Conservation (phyloP, 2,113 vertebrate species). For the Lagopus muta region DNA sequence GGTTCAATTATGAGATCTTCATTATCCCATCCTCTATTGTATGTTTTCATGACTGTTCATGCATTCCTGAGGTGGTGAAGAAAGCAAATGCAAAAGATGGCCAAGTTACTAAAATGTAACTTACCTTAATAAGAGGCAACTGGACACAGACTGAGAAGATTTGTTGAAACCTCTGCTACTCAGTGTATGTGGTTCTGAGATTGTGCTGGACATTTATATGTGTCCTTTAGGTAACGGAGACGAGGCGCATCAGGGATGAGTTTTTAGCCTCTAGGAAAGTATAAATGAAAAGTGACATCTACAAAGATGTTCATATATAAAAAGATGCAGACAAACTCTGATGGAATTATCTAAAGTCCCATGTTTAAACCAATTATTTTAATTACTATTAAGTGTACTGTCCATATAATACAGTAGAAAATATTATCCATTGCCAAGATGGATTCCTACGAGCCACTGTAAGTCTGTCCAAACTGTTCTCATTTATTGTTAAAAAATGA, state of each 20-base stretch:
- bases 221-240: neutral
- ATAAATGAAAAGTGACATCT: conserved; percentile 29
- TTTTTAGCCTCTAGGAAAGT: neutral
- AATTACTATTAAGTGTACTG: conserved; percentile 20
- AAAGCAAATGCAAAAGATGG: neutral
- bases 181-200: neutral
- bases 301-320: neutral
- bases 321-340: conserved; percentile 21
- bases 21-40: neutral
- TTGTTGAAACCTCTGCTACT: neutral
- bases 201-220: neutral
- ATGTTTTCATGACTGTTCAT: accelerated
- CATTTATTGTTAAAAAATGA: neutral
- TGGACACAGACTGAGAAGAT: neutral
- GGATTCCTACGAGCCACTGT: neutral
- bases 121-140: neutral
- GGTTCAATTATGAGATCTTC: neutral
- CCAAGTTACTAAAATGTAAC: neutral
- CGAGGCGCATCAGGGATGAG: neutral
- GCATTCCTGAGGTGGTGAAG: neutral
- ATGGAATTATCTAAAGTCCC: neutral
- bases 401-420: conserved; percentile 13
- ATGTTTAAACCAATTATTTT: conserved; percentile 6
- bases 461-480: neutral
- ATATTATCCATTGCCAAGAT: neutral